phyloP scores from a whole-genome alignment of 2,888 invertebrate species.

The Caenorhabditis becei region DNA sequence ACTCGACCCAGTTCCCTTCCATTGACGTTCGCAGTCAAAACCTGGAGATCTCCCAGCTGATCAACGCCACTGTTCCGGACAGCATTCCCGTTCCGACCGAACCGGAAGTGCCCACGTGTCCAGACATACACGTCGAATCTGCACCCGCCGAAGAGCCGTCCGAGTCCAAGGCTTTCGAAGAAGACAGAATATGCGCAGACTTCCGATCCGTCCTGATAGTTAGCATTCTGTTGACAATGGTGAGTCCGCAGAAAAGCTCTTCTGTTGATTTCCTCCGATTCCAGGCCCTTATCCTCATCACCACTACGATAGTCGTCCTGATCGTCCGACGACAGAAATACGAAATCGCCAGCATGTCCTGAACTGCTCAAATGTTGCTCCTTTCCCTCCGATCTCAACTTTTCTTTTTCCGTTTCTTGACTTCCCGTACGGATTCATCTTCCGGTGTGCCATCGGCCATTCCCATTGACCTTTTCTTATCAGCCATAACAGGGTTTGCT shows the following conservation, averaged over 20 bases:
- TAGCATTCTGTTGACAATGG: constrained; percentile 40
- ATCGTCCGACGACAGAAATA: constrained; percentile 59
- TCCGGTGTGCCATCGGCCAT: constrained; percentile 55
- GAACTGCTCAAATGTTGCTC: constrained; percentile 24
- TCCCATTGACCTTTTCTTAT: constrained; percentile 56
- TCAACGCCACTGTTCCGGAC: constrained; percentile 7
- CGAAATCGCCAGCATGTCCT: constrained; percentile 61
- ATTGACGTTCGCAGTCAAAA: constrained; percentile 68
- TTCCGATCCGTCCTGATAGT: constrained; percentile 47
- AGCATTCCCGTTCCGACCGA: not conserved
- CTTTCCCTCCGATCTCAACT: constrained; percentile 1
- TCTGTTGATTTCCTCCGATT: not conserved
- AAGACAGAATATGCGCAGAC: constrained; percentile 48
- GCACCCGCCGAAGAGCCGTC: constrained; percentile 24
- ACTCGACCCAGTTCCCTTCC: constrained; percentile 31
- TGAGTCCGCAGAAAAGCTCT: constrained; percentile 9
- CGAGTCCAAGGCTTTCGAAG: constrained; percentile 24
- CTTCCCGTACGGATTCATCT: constrained; percentile 44
- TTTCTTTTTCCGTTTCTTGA: constrained; percentile 13
- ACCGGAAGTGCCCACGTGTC: constrained; percentile 22
- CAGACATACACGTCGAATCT: constrained; percentile 49
- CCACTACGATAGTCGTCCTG: constrained; percentile 44
- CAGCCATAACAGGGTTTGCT: constrained; percentile 53
- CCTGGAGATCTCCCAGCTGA: constrained; percentile 67
- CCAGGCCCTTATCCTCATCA: constrained; percentile 49